These are phyloP conservation scores for Drosophila nasuta DNA, from an alignment of 1,140 invertebrate genomes.

Conservation along the genomic window DNA sequence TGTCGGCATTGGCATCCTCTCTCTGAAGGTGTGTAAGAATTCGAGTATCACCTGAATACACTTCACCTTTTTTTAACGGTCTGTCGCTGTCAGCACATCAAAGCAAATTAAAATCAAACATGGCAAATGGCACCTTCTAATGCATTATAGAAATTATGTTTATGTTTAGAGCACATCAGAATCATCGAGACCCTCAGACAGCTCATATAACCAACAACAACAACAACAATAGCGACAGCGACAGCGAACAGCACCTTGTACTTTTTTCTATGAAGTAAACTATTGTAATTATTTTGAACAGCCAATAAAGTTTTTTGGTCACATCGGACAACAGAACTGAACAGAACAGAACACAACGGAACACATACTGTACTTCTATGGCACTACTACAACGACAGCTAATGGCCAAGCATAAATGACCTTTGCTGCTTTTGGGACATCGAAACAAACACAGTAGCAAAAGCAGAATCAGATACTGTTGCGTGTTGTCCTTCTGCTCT, in stretches of 20 bases:
- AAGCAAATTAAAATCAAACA: conserved; percentile 56
- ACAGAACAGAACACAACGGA: not conserved
- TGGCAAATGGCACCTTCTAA: conserved; percentile 29
- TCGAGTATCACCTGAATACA: conserved; percentile 49
- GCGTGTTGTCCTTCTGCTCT: not conserved
- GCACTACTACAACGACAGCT: conserved; percentile 31
- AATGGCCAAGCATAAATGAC: conserved; percentile 58
- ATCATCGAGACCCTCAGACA: conserved; percentile 23
- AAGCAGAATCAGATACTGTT: conserved; percentile 28
- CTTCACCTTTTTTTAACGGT: conserved; percentile 37
- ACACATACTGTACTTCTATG: not conserved
- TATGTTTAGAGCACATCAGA: conserved; percentile 12
- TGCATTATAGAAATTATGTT: conserved; percentile 51
- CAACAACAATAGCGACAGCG: not conserved
- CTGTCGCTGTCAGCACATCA: conserved; percentile 47
- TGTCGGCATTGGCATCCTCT: not conserved
- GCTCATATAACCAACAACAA: conserved; percentile 32
- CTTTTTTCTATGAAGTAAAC: conserved; percentile 42
- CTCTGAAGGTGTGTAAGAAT: not conserved
- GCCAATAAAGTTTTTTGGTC: conserved; percentile 63
- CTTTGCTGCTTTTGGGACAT: conserved; percentile 49
- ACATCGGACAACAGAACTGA: conserved; percentile 32
- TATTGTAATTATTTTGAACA: conserved; percentile 80
- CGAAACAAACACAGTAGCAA: conserved; percentile 15
- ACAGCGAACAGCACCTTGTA: conserved; percentile 7